Conservation (phyloP, 2,888 invertebrate genomes). For the Epsilonema sp. region DNA sequence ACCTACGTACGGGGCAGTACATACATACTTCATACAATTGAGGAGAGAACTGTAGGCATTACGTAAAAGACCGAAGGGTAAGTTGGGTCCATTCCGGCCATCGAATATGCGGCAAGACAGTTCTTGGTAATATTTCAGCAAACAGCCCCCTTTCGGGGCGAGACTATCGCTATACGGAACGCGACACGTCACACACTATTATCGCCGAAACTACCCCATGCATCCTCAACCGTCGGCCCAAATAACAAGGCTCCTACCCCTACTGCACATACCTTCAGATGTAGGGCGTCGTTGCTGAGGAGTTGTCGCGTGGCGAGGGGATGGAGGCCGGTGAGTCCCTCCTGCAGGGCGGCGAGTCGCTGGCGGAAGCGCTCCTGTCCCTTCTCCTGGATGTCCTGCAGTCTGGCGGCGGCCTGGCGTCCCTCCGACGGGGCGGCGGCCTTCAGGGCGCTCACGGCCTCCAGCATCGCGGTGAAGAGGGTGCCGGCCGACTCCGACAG, state of each 20-base stretch:
- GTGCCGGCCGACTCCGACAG: not conserved
- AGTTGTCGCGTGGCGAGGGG: no score
- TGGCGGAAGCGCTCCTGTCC: no score
- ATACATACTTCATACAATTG: no score
- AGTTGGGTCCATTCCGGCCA: not conserved
- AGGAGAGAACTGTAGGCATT: no score
- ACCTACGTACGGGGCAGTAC: no score
- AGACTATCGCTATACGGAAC: not conserved
- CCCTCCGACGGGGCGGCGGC: not conserved
- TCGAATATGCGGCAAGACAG: not conserved
- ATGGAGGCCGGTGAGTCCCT: not conserved
- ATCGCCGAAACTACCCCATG: no score
- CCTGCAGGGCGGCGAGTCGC: no score
- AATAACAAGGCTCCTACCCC: not conserved
- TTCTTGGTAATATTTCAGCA: not conserved
- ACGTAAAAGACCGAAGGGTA: no score
- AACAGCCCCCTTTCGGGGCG: not conserved
- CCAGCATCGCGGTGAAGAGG: no score
- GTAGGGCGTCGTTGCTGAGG: no score
- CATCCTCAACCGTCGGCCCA: not conserved
- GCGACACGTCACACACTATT: not conserved
- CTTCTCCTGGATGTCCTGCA: no score
- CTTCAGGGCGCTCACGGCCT: not conserved
- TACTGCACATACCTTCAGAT: constrained; percentile 8
- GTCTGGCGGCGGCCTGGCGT: no score